Evolutionary conservation across 2,113 vertebrate genomes (phyloP), one percentile per base, ranked within the genome.

Genomic region (Vimba vimba): DNA sequence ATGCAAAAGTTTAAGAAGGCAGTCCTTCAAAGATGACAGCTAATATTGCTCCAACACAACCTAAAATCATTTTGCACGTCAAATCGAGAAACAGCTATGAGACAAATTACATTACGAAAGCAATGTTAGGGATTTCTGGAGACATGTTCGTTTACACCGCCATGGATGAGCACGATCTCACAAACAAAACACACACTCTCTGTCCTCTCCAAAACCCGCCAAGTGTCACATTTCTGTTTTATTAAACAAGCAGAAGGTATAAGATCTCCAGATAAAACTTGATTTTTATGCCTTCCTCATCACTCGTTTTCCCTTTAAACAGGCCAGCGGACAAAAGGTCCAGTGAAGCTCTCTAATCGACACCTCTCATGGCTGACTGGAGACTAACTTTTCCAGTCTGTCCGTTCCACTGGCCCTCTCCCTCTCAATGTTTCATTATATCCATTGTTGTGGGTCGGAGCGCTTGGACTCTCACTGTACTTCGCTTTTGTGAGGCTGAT

Each of bases 281-380:
- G 89, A 91, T 92, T 45, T 64, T 84, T 73, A 39, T 55, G 50
- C 64, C 80, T 66, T 79, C 83, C 91, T 90, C 86, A 90, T 89
- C 90, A 86, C 75, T 90, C 86, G 87, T 83, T 64, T 86, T 91
- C 90, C 90, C 89, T 76, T 90, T 92, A 93, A 91, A 90, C 92
- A 93, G 91, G 91, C 89, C 84, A 91, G 91, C 89, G 92, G 90
- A 95, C 94, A 94, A 95, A 95, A 93, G 90, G 89, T 93, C 93
- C 94, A 94, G 92, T 93, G 94, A 94, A 94, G 94, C 94, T 93
- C 91, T 93, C 86, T 95, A 95, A 95, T 95, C 92, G 92, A 93
- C 93, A 93, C 91, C 94, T 91, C 92, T 92, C 93, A 94, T 93
- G 94, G 94, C 91, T 94, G 94, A 94, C 93, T 95, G 77, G 93